Evolutionary conservation across 2,888 invertebrate genomes (phyloP).

Genomic region (Eupithecia dodoneata): DNA sequence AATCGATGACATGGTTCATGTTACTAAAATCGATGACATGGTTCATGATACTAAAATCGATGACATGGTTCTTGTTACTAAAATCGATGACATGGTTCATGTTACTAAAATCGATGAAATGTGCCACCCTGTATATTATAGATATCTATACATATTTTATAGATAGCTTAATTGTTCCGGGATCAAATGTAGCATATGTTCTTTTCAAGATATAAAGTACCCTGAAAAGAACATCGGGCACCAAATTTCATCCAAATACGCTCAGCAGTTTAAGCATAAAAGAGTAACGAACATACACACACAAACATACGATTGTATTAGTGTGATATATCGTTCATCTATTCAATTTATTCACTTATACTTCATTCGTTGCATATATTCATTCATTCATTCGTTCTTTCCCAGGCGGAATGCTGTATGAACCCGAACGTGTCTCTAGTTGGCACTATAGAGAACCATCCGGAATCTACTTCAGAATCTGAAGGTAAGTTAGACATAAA

Average conservation of each 20-base stretch:
- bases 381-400: conserved; percentile 20
- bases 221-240: too few relatives aligned
- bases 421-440: conserved; percentile 76
- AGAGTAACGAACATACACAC: background rate
- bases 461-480: conserved; percentile 79
- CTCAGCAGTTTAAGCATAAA: background rate
- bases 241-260: background rate
- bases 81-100: too few relatives aligned
- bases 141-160: too few relatives aligned
- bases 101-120: too few relatives aligned
- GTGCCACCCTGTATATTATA: too few relatives aligned
- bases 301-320: background rate
- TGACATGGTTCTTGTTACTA: too few relatives aligned
- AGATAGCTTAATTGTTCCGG: too few relatives aligned
- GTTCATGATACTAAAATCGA: too few relatives aligned
- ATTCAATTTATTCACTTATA: background rate
- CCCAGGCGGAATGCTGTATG: conserved; percentile 79
- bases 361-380: background rate
- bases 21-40: too few relatives aligned
- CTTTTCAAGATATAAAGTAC: background rate
- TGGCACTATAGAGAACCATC: conserved; percentile 79
- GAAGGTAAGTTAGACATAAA: conserved; percentile 55
- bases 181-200: too few relatives aligned
- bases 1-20: too few relatives aligned
- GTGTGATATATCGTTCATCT: background rate